phyloP scores from a whole-genome alignment of 2,113 vertebrate genomes.

The Scophthalmus maximus region DNA sequence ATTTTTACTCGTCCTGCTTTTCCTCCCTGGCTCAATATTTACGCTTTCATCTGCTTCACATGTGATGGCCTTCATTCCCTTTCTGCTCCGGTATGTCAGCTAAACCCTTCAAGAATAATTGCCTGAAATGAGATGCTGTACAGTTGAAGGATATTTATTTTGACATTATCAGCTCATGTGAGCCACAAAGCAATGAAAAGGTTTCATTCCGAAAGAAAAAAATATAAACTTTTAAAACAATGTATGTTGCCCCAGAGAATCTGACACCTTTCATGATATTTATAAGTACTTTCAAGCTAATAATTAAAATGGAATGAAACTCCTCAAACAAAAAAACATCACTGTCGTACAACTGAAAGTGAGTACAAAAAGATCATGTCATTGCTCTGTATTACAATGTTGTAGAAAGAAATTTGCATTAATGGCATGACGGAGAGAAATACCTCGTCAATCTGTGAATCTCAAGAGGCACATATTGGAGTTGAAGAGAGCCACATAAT shows the following conservation, averaged over 20 bases:
- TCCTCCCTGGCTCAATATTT: slow-evolving; percentile 10
- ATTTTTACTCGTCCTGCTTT: neutral
- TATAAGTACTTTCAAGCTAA: slow-evolving; percentile 6
- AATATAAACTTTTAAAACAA: neutral
- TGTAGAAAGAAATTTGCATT: slow-evolving; percentile 39
- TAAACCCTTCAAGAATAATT: slow-evolving; percentile 27
- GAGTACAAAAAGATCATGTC: slow-evolving; percentile 34
- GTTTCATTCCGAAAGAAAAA: slow-evolving; percentile 28
- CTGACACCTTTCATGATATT: neutral
- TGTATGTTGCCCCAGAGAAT: neutral
- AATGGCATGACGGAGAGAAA: slow-evolving; percentile 40
- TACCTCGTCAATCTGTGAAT: slow-evolving; percentile 46
- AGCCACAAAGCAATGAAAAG: slow-evolving; percentile 39
- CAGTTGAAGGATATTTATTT: slow-evolving; percentile 52
- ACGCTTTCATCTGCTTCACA: slow-evolving; percentile 2
- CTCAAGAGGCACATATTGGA: slow-evolving; percentile 63
- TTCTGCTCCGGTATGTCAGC: neutral
- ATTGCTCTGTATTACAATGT: slow-evolving; percentile 30
- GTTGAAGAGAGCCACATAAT: slow-evolving; percentile 29
- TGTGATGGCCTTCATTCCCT: neutral
- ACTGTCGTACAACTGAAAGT: neutral
- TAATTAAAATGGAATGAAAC: slow-evolving; percentile 25
- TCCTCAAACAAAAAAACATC: neutral
- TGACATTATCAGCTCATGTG: slow-evolving; percentile 7
- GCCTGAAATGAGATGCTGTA: slow-evolving; percentile 18